These are phyloP conservation scores for Antechinus stuartii DNA, from an alignment of 2,113 vertebrate genomes.

Conservation along the genomic window DNA sequence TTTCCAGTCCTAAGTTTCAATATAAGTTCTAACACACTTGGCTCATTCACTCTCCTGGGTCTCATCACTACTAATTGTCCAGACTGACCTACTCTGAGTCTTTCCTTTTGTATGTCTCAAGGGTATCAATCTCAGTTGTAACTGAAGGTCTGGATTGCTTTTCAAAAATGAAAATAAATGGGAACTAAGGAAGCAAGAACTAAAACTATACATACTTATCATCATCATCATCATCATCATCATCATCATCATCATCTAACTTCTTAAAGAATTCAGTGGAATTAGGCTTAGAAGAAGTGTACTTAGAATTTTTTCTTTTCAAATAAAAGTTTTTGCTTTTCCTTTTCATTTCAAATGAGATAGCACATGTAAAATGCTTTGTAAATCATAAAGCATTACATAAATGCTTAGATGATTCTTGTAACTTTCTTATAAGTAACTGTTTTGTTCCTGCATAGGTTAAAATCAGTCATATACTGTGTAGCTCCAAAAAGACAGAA, in stretches of 20 bases:
- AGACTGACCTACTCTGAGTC: background rate
- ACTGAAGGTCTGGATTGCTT: background rate
- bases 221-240: too few relatives aligned
- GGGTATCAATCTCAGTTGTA: background rate
- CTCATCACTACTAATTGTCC: conserved; percentile 85
- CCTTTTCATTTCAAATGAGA: background rate
- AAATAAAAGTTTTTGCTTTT: background rate
- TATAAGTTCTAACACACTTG: conserved; percentile 88
- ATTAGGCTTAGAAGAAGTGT: background rate
- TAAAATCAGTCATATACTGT: background rate
- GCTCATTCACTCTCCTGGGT: conserved; percentile 85
- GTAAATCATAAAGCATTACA: background rate
- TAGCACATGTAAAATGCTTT: background rate
- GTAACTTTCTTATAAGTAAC: background rate
- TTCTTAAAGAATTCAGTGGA: background rate
- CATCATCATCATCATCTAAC: too few relatives aligned
- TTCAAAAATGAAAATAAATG: background rate
- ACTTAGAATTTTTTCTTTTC: background rate
- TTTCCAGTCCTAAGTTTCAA: conserved; percentile 85
- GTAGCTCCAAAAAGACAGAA: conserved; percentile 23
- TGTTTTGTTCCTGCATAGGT: background rate
- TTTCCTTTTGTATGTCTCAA: conserved; percentile 70
- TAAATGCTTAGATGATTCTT: background rate
- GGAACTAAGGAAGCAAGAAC: background rate
- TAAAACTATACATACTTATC: background rate